Evolutionary conservation across 2,797 vertebrate species (phyloP).

Genomic region (Allobates femoralis): DNA sequence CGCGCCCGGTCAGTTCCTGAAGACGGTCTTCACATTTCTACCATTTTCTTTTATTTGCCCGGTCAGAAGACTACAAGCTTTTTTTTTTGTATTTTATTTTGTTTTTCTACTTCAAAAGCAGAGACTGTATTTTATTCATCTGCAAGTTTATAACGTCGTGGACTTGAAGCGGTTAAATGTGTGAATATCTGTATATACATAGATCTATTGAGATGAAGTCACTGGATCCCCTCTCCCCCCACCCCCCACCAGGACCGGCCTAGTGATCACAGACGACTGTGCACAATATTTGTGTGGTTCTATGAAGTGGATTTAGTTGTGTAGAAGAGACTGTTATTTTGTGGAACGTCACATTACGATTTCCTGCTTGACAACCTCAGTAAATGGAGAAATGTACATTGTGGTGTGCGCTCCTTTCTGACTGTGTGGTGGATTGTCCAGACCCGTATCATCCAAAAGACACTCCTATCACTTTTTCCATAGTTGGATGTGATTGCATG

Average conservation of each 20-base stretch:
- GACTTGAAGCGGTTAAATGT: slow-evolving; percentile 63
- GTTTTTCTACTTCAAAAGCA: slow-evolving; percentile 42
- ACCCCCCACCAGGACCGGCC: slow-evolving; percentile 40
- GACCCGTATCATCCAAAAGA: too few species aligned
- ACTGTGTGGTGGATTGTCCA: too few species aligned
- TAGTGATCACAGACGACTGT: slow-evolving; percentile 61
- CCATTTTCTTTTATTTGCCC: slow-evolving; percentile 27
- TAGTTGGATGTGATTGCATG: too few species aligned
- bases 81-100: slow-evolving; percentile 35
- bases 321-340: slow-evolving; percentile 43
- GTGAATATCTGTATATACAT: slow-evolving; percentile 58
- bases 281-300: slow-evolving; percentile 72
- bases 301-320: slow-evolving; percentile 57
- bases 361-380: slow-evolving; percentile 50
- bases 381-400: slow-evolving; percentile 40
- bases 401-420: neutral
- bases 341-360: slow-evolving; percentile 55
- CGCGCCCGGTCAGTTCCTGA: neutral
- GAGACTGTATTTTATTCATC: slow-evolving; percentile 59
- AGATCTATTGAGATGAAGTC: slow-evolving; percentile 45
- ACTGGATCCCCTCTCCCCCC: slow-evolving; percentile 56
- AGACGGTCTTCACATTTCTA: slow-evolving; percentile 33
- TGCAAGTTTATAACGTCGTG: slow-evolving; percentile 69
- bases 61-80: neutral
- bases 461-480: too few species aligned